Conservation (phyloP, 2,888 invertebrate genomes). For the Lasioglossum calceatum region DNA sequence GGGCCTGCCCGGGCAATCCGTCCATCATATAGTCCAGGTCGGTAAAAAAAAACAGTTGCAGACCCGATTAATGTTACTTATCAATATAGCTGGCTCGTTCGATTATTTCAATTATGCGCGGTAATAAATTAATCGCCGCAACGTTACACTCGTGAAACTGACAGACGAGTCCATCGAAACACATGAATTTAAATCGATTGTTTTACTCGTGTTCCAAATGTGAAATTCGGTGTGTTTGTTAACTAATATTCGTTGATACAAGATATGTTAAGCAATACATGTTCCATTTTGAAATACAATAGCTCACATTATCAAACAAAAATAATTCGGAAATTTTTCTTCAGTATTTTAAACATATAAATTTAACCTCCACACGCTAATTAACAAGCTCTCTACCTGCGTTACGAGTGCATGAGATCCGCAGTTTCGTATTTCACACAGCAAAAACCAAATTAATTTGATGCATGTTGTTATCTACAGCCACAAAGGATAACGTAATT, state of each 20-base stretch:
- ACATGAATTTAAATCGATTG: neutral
- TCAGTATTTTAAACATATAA: neutral
- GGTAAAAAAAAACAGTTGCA: neutral
- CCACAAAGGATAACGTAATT: neutral
- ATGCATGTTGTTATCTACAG: neutral
- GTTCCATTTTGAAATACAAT: neutral
- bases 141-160: constrained; percentile 5
- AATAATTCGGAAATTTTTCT: neutral
- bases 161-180: neutral
- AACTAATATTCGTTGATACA: no score
- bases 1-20: constrained; percentile 18
- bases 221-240: neutral
- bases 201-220: neutral
- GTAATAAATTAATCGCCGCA: constrained; percentile 30
- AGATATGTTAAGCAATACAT: neutral
- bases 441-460: neutral
- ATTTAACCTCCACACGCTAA: neutral
- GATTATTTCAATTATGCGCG: constrained; percentile 34
- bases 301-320: neutral
- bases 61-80: constrained; percentile 35
- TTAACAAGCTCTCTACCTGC: neutral
- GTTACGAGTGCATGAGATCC: neutral
- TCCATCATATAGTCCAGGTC: neutral
- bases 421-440: neutral
- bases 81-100: constrained; percentile 24